Evolutionary conservation across 2,888 invertebrate species (phyloP), one percentile per base, ranked within the genome.

Genomic region (Ophraella communa): DNA sequence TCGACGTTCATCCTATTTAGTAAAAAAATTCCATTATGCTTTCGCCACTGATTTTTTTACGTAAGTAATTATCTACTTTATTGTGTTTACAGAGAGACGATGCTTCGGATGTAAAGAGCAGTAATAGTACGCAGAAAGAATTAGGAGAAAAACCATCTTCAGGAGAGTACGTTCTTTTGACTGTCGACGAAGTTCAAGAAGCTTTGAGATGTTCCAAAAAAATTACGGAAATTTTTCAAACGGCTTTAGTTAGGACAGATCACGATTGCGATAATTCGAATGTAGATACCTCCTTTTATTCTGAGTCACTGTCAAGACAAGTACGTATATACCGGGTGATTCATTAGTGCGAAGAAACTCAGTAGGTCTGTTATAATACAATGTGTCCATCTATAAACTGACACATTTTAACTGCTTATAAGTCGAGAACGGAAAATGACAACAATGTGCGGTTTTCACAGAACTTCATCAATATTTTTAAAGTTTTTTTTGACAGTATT

Each of bases 171-270:
- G 66, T 77, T 11, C 73, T 77, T 51, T 62, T 83, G 51, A 77
- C 80, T 1, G 67, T 80, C 45, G 81, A 81, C 7, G 82, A 82
- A 71, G 71, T 81, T 10, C 68, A 77, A 27, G 83, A 83, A 70
- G 77, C 80, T 0, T 62, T 82, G 14, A 77, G 74, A 54, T 82
- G 79, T 66, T 77, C 81, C 8, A 80, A 81, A 69, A 76, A 78
- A 59, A 76, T 82, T 14, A 78, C 79, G 5, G 83, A 83, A 62
- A 82, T 82, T 51, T 70, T 83, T 54, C 79, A 81, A 61, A 79
- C 75, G 54, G 82, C 81, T 7, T 69, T 82, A 21, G 79, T 76
- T 66, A 72, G 81, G 54, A 78, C 76, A 65, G 76, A 78, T 23
- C 74, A 72, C 11, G 73, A 76, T 21, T 71, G 73, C 14, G 80